Evolutionary conservation across 2,888 invertebrate species (phyloP), one percentile per base, ranked within the genome.

Genomic region (Drosophila meridionalis): DNA sequence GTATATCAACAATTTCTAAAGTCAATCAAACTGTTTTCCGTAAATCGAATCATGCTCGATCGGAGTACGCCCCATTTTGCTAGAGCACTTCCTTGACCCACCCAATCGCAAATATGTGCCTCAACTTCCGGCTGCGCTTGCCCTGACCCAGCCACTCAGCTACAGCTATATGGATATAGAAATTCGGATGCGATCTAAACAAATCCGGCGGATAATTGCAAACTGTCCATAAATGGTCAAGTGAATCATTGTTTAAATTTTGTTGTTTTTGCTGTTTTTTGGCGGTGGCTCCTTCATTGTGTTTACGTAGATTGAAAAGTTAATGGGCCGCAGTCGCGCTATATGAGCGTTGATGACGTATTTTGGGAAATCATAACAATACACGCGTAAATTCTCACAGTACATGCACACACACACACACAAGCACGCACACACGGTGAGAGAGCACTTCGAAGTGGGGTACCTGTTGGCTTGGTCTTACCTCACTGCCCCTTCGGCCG

Each of bases 391-490:
- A 73, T 3, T 34, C 50, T 20, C 26, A 56, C 30, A 58, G 11
- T 58, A 28, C 60, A 56, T 50, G 59, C 40, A 52, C 59, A 36
- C 36, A 32, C 4, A 32, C 4, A 20, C 12, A 42, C 26, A 30
- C 28, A 47, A 45, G 32, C 36, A 36, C 4, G 20, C 14, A 38
- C 20, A 28, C 12, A 34, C 32, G 30, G 6, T 0, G 8, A 59
- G 55, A 48, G 57, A 30, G 36, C 14, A 8, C 12, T 3, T 57
- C 34, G 62, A 69, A 69, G 62, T 81, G 85, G 75, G 79, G 90
- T 90, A 90, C 87, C 87, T 87, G 87, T 87, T 87, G 87, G 89
- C 62, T 83, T 87, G 76, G 82, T 87, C 88, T 78, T 84, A 89
- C 84, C 82, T 78, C 87, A 60, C 50, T 66, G 59, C 66, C 79